Evolutionary conservation across 2,888 invertebrate genomes (phyloP).

Genomic region (Cephus pulcher): DNA sequence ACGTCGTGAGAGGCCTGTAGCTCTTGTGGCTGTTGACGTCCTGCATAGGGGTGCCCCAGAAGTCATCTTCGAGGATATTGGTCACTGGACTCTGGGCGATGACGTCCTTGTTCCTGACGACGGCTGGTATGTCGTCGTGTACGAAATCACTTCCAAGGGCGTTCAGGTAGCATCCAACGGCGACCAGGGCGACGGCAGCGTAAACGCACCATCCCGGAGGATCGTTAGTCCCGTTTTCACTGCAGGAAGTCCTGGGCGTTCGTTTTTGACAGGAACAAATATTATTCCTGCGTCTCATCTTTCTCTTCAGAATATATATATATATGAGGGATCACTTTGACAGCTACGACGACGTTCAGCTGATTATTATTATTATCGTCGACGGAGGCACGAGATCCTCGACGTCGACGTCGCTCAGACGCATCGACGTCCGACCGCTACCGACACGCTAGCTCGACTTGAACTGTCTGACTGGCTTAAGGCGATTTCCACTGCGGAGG

Average conservation of each 20-base stretch:
- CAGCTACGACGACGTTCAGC: not conserved
- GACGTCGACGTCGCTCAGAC: constrained; percentile 1
- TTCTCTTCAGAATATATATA: constrained; percentile 36
- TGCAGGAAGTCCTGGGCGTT: constrained; percentile 48
- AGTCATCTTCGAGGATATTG: constrained; percentile 81
- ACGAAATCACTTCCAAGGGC: constrained; percentile 85
- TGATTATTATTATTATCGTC: not conserved
- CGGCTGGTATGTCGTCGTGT: constrained; percentile 89
- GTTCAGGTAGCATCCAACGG: constrained; percentile 78
- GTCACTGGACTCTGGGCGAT: constrained; percentile 74
- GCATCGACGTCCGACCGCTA: not conserved
- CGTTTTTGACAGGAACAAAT: constrained; percentile 49
- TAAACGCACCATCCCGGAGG: constrained; percentile 73
- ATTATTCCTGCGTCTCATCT: constrained; percentile 52
- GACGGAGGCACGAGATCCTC: not conserved
- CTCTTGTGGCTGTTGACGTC: constrained; percentile 87
- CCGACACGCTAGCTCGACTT: not conserved
- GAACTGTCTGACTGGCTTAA: not conserved
- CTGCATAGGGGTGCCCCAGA: constrained; percentile 92
- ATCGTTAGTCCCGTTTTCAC: constrained; percentile 59
- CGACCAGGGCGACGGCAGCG: constrained; percentile 74
- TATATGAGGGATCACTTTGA: constrained; percentile 19
- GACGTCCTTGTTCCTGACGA: constrained; percentile 85
- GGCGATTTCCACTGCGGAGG: not conserved
- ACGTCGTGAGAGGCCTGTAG: constrained; percentile 84